A percentile compares a stretch with the other conserved stretches of the same genome.
Conservation (phyloP, 2,113 vertebrate species). For the Atrichornis clamosus region DNA sequence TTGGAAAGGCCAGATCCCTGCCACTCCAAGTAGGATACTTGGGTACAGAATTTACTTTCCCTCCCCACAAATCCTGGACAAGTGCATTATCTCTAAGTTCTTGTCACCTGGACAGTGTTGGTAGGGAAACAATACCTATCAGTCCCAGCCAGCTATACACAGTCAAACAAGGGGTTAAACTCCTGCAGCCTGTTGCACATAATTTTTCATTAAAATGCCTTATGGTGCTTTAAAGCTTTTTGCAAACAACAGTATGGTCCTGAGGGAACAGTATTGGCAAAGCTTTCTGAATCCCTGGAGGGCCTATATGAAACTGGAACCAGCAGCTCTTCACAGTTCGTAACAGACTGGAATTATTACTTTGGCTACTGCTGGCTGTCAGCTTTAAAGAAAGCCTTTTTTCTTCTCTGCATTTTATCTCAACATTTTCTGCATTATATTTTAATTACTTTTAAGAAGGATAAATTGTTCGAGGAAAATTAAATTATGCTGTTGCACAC, state of each 20-base stretch:
- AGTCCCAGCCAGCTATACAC: neutral
- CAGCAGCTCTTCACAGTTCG: neutral
- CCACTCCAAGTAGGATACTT: neutral
- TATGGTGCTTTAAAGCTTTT: neutral
- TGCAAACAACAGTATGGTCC: neutral
- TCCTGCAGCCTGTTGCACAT: neutral
- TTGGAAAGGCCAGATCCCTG: neutral
- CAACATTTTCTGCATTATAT: neutral
- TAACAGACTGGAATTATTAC: neutral
- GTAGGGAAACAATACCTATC: neutral
- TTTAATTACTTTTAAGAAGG: neutral
- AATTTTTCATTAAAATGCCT: slow-evolving; percentile 1
- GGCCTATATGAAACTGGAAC: slow-evolving; percentile 6
- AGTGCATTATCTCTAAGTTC: neutral
- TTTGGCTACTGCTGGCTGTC: neutral
- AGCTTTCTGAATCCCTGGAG: slow-evolving; percentile 4
- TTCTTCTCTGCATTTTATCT: neutral
- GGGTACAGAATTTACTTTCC: neutral
- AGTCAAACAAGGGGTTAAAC: neutral
- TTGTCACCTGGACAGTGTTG: neutral
- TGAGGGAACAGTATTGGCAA: neutral
- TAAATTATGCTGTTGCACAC: neutral
- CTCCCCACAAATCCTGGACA: neutral
- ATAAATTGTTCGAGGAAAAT: neutral
- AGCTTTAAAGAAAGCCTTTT: neutral